These are phyloP conservation scores for Asbolus verrucosus DNA, from an alignment of 1,140 invertebrate genomes.

Conservation along the genomic window DNA sequence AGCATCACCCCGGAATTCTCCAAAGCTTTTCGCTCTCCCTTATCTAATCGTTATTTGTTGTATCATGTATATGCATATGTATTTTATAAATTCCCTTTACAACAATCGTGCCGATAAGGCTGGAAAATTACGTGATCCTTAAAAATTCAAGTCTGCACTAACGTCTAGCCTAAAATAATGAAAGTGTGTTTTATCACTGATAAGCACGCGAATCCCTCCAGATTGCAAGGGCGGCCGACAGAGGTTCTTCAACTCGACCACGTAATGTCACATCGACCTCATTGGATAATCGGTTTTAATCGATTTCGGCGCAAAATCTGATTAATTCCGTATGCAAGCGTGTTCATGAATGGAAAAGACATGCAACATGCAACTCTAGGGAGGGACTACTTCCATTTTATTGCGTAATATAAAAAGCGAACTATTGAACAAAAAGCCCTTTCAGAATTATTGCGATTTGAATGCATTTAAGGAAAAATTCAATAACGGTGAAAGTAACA, in stretches of 20 bases:
- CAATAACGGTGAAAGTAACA: too few relatives aligned
- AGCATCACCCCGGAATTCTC: not conserved
- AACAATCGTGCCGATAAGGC: constrained; percentile 23
- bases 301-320: constrained; percentile 5
- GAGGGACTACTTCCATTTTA: too few relatives aligned
- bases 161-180: constrained; percentile 30
- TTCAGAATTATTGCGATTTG: too few relatives aligned
- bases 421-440: too few relatives aligned
- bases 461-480: too few relatives aligned
- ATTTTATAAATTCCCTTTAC: constrained; percentile 38
- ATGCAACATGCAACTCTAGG: too few relatives aligned
- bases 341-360: too few relatives aligned
- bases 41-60: constrained; percentile 30
- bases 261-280: too few relatives aligned
- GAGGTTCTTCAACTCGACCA: constrained; percentile 44
- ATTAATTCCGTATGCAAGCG: too few relatives aligned
- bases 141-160: constrained; percentile 20
- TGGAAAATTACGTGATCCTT: constrained; percentile 15
- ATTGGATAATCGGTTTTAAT: constrained; percentile 10
- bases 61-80: constrained; percentile 3
- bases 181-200: constrained; percentile 37
- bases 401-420: too few relatives aligned
- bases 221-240: constrained; percentile 30
- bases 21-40: constrained; percentile 14
- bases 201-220: constrained; percentile 39